A percentile compares a stretch with the other conserved stretches of the same genome.
These are phyloP conservation scores for Pipra filicauda DNA, from an alignment of 2,113 vertebrate genomes.

Conservation along the genomic window DNA sequence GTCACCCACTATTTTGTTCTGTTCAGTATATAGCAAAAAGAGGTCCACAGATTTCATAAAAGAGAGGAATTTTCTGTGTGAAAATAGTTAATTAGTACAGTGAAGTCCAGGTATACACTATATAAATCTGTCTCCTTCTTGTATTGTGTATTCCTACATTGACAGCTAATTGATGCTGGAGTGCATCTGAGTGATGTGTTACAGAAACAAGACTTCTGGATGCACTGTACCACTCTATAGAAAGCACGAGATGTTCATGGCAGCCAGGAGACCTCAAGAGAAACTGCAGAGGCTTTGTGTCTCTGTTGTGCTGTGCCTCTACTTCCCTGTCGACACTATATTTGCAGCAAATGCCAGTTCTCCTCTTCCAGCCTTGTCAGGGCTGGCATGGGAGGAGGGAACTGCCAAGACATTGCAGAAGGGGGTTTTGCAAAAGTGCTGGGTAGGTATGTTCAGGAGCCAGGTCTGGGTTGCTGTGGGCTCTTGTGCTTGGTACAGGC, in stretches of 20 bases:
- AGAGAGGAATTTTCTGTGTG: neutral
- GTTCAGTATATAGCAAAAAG: neutral
- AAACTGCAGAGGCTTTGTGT: neutral
- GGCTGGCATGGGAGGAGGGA: neutral
- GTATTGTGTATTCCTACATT: neutral
- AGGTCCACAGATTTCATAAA: neutral
- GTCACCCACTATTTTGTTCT: neutral
- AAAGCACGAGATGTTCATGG: neutral
- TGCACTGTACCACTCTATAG: neutral
- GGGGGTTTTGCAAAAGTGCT: neutral
- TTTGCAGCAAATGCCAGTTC: neutral
- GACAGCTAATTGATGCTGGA: neutral
- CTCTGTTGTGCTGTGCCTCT: neutral
- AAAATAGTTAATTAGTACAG: neutral
- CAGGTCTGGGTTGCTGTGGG: neutral
- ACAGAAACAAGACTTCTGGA: neutral
- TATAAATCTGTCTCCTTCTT: neutral
- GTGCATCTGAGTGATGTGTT: neutral
- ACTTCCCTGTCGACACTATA: fast-evolving
- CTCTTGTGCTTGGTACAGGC: neutral
- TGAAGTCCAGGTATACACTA: neutral
- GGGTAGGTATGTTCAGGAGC: neutral
- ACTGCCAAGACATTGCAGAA: neutral
- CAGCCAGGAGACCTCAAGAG: neutral
- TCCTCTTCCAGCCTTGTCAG: neutral